Evolutionary conservation across 2,113 vertebrate genomes (phyloP).

Genomic region (Theropithecus gelada): DNA sequence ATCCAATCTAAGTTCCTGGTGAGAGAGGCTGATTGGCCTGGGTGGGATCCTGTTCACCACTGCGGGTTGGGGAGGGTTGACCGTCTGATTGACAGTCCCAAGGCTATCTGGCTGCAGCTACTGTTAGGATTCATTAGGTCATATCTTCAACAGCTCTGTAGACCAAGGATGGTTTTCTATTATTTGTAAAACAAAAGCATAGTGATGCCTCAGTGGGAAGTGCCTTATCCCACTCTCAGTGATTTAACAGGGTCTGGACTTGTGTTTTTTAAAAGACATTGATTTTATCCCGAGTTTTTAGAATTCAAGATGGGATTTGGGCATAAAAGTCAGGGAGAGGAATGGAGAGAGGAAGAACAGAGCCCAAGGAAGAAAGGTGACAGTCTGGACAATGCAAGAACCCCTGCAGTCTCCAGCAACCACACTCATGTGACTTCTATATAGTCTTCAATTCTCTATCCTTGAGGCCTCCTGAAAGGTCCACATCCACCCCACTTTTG

Average conservation of each 20-base stretch:
- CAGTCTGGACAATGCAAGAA: neutral
- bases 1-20: neutral
- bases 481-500: neutral
- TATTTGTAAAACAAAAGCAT: neutral
- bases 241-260: neutral
- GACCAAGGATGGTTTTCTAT: neutral
- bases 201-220: neutral
- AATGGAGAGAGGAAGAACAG: neutral
- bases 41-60: neutral
- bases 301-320: neutral
- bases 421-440: neutral
- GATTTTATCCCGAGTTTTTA: neutral
- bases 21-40: neutral
- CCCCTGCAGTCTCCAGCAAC: neutral
- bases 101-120: constrained; percentile 64
- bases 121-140: constrained; percentile 74
- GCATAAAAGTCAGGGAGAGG: neutral
- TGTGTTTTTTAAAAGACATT: neutral
- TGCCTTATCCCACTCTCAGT: neutral
- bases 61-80: neutral
- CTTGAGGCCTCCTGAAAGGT: neutral
- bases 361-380: neutral
- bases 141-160: constrained; percentile 39
- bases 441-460: neutral
- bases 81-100: neutral